Evolutionary conservation across 2,888 invertebrate species (phyloP), one percentile per base, ranked within the genome.

Genomic region (Epistrophe eligans): DNA sequence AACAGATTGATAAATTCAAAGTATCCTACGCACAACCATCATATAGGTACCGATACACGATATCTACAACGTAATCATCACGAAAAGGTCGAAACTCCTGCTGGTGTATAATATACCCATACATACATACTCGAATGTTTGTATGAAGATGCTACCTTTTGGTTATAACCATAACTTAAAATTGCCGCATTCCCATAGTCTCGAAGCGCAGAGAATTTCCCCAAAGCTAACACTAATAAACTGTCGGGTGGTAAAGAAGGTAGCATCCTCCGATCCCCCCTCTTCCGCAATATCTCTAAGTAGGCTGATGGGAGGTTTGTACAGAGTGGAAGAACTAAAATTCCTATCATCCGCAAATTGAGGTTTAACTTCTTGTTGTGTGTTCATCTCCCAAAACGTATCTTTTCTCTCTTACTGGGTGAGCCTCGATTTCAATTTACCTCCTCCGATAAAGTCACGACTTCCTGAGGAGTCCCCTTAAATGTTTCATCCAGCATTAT

Each of bases 371-470:
- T 66, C 70, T 77, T 70, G 58, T 74, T 74, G 67, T 57, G 60
- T 35, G 58, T 45, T 58, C 52, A 38, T 71, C 66, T 35, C 15
- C 50, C 48, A 15, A 45, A 71, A 58, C 40, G 70, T 38, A 52
- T 62, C 58, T 57, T 62, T 48, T 50, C 35, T 19, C 38, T 28
- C 38, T 71, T 55, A 58, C 58, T 82, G 45, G 71, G 55, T 77
- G 77, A 74, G 83, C 62, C 50, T 50, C 72, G 76, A 82, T 83
- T 87, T 87, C 87, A 87, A 87, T 87, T 87, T 87, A 79, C 79
- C 79, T 87, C 72, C 79, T 72, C 35, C 48, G 79, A 83, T 85
- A 87, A 83, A 87, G 87, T 87, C 87, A 87, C 87, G 87, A 87
- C 79, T 87, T 79, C 64, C 70, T 62, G 82, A 48, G 77, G 55